phyloP scores from a whole-genome alignment of 2,797 vertebrate species.

The Molossus alvarezi region DNA sequence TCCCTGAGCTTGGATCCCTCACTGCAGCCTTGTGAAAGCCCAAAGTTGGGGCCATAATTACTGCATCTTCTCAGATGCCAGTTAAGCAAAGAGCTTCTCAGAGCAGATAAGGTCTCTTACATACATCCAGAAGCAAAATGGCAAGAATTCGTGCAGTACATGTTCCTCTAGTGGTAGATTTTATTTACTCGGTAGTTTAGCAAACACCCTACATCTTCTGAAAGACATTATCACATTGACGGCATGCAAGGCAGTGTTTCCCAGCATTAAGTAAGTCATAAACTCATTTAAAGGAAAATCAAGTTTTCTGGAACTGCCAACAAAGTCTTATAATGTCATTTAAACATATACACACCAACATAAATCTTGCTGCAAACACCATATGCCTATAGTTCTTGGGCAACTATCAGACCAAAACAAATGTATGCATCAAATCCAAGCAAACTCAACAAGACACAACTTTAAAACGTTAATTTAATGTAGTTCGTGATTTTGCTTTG shows the following conservation, averaged over 20 bases:
- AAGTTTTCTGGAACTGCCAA: not conserved
- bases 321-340: not conserved
- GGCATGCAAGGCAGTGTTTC: not conserved
- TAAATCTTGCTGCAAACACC: not conserved
- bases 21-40: not conserved
- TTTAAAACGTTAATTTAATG: not conserved
- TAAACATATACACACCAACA: not conserved
- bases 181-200: not conserved
- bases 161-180: not conserved
- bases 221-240: not conserved
- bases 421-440: not conserved
- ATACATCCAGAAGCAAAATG: not conserved
- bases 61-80: not conserved
- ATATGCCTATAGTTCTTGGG: not conserved
- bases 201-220: not conserved
- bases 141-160: not conserved
- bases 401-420: slow-evolving; percentile 28
- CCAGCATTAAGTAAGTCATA: not conserved
- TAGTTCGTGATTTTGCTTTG: slow-evolving; percentile 25
- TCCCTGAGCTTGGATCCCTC: not conserved
- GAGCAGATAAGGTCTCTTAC: not conserved
- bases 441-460: slow-evolving; percentile 2
- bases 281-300: slow-evolving; percentile 2
- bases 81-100: slow-evolving; percentile 1
- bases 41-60: not conserved